Evolutionary conservation across 2,113 vertebrate species (phyloP).

Genomic region (Sceloporus undulatus): DNA sequence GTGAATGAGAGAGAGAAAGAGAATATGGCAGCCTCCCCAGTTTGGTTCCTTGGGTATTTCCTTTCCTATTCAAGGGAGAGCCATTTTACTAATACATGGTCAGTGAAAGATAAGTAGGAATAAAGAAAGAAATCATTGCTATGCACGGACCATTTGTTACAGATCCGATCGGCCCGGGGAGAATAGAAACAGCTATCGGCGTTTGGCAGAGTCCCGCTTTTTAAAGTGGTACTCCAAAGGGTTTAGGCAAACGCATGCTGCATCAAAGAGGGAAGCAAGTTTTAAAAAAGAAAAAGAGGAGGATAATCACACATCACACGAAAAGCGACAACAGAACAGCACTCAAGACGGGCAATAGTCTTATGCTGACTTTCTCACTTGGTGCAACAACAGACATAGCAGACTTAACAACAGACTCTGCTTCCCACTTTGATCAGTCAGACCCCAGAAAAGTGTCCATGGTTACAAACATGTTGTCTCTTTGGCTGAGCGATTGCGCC

Average conservation of each 20-base stretch:
- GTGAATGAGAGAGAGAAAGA: too few species aligned
- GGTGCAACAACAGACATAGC: background rate
- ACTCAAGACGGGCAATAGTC: background rate
- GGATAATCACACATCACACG: background rate
- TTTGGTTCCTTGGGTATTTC: conserved; percentile 43
- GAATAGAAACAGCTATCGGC: conserved; percentile 37
- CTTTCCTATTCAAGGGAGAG: conserved; percentile 37
- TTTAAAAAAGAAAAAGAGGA: background rate
- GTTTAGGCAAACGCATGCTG: conserved; percentile 4
- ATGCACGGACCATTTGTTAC: conserved; percentile 61
- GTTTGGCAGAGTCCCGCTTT: conserved; percentile 47
- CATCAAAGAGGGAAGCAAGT: background rate
- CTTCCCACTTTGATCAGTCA: background rate
- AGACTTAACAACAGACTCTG: background rate
- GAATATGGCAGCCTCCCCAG: accelerated
- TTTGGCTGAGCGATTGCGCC: too few species aligned
- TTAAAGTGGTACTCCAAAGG: conserved; percentile 39
- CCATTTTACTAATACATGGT: conserved; percentile 52
- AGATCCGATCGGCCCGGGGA: conserved; percentile 21
- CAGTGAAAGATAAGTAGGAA: conserved; percentile 60
- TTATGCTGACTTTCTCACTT: background rate
- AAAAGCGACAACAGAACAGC: background rate
- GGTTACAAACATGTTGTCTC: too few species aligned
- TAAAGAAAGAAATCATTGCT: conserved; percentile 56
- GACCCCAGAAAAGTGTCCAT: too few species aligned